These are phyloP conservation scores for Perccottus glenii DNA, from an alignment of 2,113 vertebrate species.

Conservation along the genomic window DNA sequence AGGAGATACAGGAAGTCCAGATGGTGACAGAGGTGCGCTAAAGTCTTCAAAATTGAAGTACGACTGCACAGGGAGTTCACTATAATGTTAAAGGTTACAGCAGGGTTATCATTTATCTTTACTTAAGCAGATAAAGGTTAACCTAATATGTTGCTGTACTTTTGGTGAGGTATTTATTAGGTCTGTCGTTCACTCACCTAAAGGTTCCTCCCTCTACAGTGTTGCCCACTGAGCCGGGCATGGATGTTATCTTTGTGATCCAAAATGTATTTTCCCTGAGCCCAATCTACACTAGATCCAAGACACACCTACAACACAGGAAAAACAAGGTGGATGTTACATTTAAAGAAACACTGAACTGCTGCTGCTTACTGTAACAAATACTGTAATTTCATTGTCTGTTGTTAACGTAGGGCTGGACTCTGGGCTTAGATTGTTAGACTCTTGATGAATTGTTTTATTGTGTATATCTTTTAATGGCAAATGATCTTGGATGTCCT, in stretches of 20 bases:
- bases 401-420: too few relatives aligned
- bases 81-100: background rate
- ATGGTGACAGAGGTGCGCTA: background rate
- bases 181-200: conserved; percentile 76
- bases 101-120: background rate
- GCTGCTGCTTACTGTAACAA: too few relatives aligned
- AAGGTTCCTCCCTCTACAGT: conserved; percentile 91
- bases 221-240: conserved; percentile 89
- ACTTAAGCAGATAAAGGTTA: background rate
- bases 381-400: too few relatives aligned
- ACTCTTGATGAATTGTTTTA: too few relatives aligned
- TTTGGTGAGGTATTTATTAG: background rate
- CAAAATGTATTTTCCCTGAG: too few relatives aligned
- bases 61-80: background rate
- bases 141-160: background rate
- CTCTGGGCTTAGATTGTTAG: too few relatives aligned
- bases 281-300: too few relatives aligned
- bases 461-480: too few relatives aligned
- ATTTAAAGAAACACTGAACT: too few relatives aligned
- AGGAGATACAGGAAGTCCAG: background rate
- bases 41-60: background rate
- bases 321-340: too few relatives aligned
- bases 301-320: too few relatives aligned
- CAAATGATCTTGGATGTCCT: too few relatives aligned
- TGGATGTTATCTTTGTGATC: conserved; percentile 70